Percentiles rank a stretch among this genome's conserved stretches.
These are phyloP conservation scores for Leucosticte australis DNA, from an alignment of 2,113 vertebrate genomes.

Conservation along the genomic window DNA sequence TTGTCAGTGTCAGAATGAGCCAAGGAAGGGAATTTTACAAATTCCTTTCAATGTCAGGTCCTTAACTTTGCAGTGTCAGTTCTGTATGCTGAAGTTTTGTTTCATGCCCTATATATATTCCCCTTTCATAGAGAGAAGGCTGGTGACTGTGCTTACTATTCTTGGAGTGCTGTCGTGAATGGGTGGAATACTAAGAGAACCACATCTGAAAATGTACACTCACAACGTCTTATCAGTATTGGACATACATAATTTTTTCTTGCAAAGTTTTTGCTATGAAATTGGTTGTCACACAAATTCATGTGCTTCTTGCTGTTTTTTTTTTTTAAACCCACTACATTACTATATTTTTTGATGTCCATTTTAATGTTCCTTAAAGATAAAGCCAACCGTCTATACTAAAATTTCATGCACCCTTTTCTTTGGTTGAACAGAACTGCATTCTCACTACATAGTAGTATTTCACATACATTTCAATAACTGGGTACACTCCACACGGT, in stretches of 20 bases:
- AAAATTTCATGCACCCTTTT: slow-evolving; percentile 76
- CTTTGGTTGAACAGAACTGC: slow-evolving; percentile 62
- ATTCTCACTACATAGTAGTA: slow-evolving; percentile 61
- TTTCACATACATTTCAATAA: slow-evolving; percentile 71
- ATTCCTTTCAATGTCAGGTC: slow-evolving; percentile 65
- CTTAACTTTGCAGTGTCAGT: slow-evolving; percentile 58
- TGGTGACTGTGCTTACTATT: slow-evolving; percentile 68
- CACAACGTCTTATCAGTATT: slow-evolving; percentile 75
- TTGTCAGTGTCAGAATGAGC: neutral
- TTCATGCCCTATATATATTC: slow-evolving; percentile 60
- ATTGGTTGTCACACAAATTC: slow-evolving; percentile 76
- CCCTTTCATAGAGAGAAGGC: slow-evolving; percentile 48
- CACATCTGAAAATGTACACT: slow-evolving; percentile 73
- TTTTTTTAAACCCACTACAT: slow-evolving; percentile 52
- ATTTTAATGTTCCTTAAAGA: slow-evolving; percentile 82
- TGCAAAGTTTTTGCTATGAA: slow-evolving; percentile 77
- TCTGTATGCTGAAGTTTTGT: slow-evolving; percentile 53
- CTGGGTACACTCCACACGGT: slow-evolving; percentile 61
- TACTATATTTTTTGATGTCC: slow-evolving; percentile 74
- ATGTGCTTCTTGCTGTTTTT: slow-evolving; percentile 33
- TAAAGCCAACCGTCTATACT: slow-evolving; percentile 71
- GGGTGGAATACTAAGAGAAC: slow-evolving; percentile 72
- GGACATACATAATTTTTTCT: slow-evolving; percentile 76
- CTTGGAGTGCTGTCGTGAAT: slow-evolving; percentile 63
- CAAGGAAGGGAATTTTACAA: slow-evolving; percentile 50